phyloP scores from a whole-genome alignment of 2,113 vertebrate species.

The Henicopernis longicauda region DNA sequence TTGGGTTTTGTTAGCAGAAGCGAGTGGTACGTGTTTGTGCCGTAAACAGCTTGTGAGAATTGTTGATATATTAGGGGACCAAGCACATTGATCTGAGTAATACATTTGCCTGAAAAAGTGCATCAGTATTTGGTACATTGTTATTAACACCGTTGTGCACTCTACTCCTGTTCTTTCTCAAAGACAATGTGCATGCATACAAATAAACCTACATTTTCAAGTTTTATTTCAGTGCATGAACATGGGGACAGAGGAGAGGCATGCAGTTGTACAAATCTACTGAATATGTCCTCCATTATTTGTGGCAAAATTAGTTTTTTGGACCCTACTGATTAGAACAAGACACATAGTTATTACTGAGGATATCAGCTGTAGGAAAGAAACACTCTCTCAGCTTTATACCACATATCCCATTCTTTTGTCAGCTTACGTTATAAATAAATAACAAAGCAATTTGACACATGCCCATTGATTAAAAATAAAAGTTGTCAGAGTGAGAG shows the following conservation, averaged over 20 bases:
- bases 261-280: not conserved
- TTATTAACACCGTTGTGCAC: not conserved
- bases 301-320: conserved; percentile 32
- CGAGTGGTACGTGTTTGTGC: not conserved
- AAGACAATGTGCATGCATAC: not conserved
- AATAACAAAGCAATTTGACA: conserved; percentile 81
- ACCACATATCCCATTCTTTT: conserved; percentile 69
- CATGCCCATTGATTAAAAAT: conserved; percentile 81
- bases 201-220: not conserved
- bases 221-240: not conserved
- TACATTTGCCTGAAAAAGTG: not conserved
- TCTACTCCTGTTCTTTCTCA: not conserved
- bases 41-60: not conserved
- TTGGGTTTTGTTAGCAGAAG: not conserved
- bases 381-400: conserved; percentile 60
- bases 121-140: not conserved
- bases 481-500: conserved; percentile 79
- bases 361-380: conserved; percentile 51
- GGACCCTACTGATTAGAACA: conserved; percentile 12
- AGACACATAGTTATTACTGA: conserved; percentile 25
- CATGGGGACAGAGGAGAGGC: not conserved
- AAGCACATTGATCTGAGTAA: not conserved
- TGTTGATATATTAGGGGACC: not conserved
- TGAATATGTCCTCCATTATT: conserved; percentile 19
- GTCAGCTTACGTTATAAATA: conserved; percentile 79